Evolutionary conservation across 2,113 vertebrate genomes (phyloP), one percentile per base, ranked within the genome.

Genomic region (Microcebus lehilahytsara): DNA sequence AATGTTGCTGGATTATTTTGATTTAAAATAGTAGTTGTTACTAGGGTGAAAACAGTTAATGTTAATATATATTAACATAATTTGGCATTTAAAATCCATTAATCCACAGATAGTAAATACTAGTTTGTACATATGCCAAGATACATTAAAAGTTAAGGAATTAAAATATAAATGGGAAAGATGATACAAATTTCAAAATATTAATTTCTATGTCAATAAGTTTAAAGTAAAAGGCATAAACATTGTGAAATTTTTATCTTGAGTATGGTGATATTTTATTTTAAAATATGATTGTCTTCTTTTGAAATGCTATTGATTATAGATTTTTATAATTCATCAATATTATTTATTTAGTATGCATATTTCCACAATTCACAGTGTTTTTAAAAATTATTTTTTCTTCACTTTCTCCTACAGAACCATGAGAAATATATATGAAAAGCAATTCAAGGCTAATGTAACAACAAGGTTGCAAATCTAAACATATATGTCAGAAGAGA

Each of bases 401-500:
- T 49, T 42, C 34, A 72, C 12, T 95, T 92, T 93, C 30, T 96
- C 49, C 79, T 95, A 91, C 23, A 81, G 32, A 81, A 78, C 20
- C 66, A 49, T 10, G 80, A 79, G 74, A 90, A 91, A 96, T 88
- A 75, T 34, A 56, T 85, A 46, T 67, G 71, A 89, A 93, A 93
- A 92, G 66, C 5, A 95, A 92, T 40, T 58, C 60, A 77, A 25
- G 67, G 62, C 20, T 96, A 96, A 93, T 93, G 17, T 90, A 97
- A 80, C 80, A 97, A 91, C 25, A 96, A 96, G 74, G 77, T 96
- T 95, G 85, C 79, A 97, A 98, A 97, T 98, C 71, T 95, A 88
- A 96, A 95, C 87, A 90, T 58, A n/a, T 72, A 85, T 49, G 46
- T 93, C 96, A 96, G 58, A 83, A 90, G 3, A 75, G 49, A 92